Evolutionary conservation across 1,140 invertebrate species (phyloP), one percentile per base, ranked within the genome.

Genomic region (Brachionus rubens): DNA sequence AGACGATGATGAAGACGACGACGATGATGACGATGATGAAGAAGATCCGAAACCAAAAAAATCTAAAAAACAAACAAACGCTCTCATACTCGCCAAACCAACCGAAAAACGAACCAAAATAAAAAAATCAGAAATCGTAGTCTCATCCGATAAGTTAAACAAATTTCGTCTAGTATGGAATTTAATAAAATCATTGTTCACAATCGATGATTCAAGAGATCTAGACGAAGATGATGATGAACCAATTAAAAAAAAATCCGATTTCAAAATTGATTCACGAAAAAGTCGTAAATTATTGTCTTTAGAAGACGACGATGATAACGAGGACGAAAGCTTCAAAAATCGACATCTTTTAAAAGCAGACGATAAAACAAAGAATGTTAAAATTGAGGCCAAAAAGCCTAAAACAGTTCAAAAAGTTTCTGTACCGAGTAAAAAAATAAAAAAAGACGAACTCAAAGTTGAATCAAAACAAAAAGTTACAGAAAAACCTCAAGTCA

Each of bases 251-350:
- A 47, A 36, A 52, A 77, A 62, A 68, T 54, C 65, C 12, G 77
- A 78, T 41, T 75, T 59, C 16, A 75, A 24, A 80, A 80, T 76
- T 78, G 79, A 19, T 80, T 30, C 79, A 83, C 62, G 43, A 80
- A 67, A 67, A 78, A 28, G 80, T 82, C 14, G 76, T 47, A 33
- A 76, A 80, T 50, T 50, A 78, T 77, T 77, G 78, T 79, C 36
- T 78, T 81, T 78, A 47, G 77, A 80, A 12, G 82, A 84, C 77
- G 80, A 78, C 26, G 81, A 84, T 76, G 79, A 65, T 30, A 36
- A 65, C 12, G 12, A 19, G 2, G 14, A 21, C 3, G 24, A 41
- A 14, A 26, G 24, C 12, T 65, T 24, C 59, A 65, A 65, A 26
- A 65, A 65, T 41, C 21, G 40, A 43, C 26, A 26, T 30, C 26